phyloP scores from a whole-genome alignment of 1,140 invertebrate genomes.

The Drosophila serrata region DNA sequence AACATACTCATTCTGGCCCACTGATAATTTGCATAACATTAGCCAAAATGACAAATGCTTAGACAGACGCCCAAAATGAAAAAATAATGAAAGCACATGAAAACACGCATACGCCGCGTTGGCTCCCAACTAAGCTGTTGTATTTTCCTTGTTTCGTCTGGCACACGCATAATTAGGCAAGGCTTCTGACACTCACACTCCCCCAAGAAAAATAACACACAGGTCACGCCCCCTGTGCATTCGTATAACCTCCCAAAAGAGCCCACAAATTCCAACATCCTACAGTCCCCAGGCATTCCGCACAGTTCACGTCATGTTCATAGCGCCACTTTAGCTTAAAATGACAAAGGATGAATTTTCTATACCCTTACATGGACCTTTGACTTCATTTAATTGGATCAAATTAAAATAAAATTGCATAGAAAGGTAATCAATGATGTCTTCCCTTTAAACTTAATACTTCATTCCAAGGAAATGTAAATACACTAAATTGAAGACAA shows the following conservation, averaged over 20 bases:
- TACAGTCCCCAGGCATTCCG: conserved; percentile 17
- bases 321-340: conserved; percentile 63
- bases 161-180: conserved; percentile 73
- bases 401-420: not conserved
- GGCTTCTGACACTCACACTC: conserved; percentile 33
- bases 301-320: conserved; percentile 65
- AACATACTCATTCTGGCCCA: conserved; percentile 12
- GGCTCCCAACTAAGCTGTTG: conserved; percentile 22
- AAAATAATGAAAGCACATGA: conserved; percentile 20
- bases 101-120: conserved; percentile 66
- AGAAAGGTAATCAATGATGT: not conserved
- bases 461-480: not conserved
- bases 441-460: not conserved
- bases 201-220: not conserved
- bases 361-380: not conserved
- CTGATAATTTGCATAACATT: conserved; percentile 62
- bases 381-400: not conserved
- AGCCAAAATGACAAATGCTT: conserved; percentile 64
- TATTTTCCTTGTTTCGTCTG: conserved; percentile 19
- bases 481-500: not conserved
- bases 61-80: conserved; percentile 18
- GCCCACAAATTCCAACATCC: conserved; percentile 15
- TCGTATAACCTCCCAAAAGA: conserved; percentile 23
- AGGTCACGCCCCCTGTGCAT: conserved; percentile 22
- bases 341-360: not conserved